Conservation (phyloP, 1,140 invertebrate genomes). For the Brachionus koreanus region DNA sequence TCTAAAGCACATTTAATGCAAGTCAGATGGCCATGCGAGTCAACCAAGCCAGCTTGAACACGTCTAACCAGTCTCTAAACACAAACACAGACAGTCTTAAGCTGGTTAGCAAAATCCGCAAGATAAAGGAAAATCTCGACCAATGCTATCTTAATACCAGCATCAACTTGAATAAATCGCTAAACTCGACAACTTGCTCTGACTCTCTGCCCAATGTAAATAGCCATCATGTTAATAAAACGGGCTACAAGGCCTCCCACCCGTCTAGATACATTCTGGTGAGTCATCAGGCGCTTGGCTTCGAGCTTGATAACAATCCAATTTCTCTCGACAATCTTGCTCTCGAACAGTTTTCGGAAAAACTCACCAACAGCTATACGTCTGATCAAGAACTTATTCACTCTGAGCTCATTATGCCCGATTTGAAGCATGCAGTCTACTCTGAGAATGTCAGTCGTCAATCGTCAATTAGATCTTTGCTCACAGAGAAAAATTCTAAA, state of each 20-base stretch:
- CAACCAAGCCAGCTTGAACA: conserved; percentile 5
- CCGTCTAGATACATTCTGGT: conserved; percentile 4
- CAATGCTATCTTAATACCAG: neutral
- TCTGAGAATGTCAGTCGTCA: conserved; percentile 13
- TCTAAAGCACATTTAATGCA: neutral
- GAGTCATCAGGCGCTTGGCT: neutral
- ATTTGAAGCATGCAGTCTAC: conserved; percentile 6
- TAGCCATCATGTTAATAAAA: neutral
- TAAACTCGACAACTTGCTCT: neutral
- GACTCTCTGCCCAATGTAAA: neutral
- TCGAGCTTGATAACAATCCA: neutral
- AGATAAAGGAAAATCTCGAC: conserved; percentile 29
- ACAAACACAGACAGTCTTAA: neutral
- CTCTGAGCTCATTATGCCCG: neutral
- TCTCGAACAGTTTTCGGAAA: conserved; percentile 15
- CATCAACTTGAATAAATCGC: neutral
- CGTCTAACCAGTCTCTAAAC: conserved; percentile 1
- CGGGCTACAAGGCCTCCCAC: neutral
- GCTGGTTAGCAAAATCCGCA: neutral
- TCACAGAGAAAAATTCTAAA: conserved; percentile 18
- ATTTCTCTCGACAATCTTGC: neutral
- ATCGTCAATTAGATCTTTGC: conserved; percentile 20
- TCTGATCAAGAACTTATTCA: neutral
- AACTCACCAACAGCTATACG: neutral
- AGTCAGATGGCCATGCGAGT: conserved; percentile 7